Evolutionary conservation across 1,140 invertebrate species (phyloP).

Genomic region (Idris sp.): DNA sequence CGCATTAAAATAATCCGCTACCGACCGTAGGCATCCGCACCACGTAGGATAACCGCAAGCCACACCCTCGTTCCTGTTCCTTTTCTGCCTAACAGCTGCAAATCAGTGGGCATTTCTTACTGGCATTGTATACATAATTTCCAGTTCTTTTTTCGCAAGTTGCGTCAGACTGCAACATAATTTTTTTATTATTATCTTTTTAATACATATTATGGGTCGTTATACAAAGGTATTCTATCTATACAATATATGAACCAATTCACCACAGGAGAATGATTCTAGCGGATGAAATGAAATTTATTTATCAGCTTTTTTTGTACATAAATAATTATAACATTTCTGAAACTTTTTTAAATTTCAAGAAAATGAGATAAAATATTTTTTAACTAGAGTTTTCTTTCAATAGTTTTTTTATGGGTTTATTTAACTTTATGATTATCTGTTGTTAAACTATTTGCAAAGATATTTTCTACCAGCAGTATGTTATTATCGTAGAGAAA

Average conservation of each 20-base stretch:
- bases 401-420: too few relatives aligned
- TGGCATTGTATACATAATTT: conserved; percentile 25
- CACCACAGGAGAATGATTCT: background rate
- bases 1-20: conserved; percentile 33
- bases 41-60: conserved; percentile 58
- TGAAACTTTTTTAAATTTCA: too few relatives aligned
- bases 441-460: too few relatives aligned
- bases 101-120: conserved; percentile 45
- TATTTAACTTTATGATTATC: too few relatives aligned
- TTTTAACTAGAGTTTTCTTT: too few relatives aligned
- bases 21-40: conserved; percentile 50
- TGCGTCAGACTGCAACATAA: conserved; percentile 10
- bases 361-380: too few relatives aligned
- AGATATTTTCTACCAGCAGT: too few relatives aligned
- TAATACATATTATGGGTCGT: too few relatives aligned
- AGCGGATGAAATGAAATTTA: conserved; percentile 17
- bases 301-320: background rate
- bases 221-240: too few relatives aligned
- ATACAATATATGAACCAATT: conserved; percentile 9
- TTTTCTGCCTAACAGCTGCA: conserved; percentile 7
- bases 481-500: too few relatives aligned
- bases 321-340: too few relatives aligned
- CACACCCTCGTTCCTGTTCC: conserved; percentile 40
- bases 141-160: conserved; percentile 9
- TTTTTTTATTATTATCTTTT: conserved; percentile 7